phyloP scores from a whole-genome alignment of 2,113 vertebrate genomes.

The Arvicanthis niloticus region DNA sequence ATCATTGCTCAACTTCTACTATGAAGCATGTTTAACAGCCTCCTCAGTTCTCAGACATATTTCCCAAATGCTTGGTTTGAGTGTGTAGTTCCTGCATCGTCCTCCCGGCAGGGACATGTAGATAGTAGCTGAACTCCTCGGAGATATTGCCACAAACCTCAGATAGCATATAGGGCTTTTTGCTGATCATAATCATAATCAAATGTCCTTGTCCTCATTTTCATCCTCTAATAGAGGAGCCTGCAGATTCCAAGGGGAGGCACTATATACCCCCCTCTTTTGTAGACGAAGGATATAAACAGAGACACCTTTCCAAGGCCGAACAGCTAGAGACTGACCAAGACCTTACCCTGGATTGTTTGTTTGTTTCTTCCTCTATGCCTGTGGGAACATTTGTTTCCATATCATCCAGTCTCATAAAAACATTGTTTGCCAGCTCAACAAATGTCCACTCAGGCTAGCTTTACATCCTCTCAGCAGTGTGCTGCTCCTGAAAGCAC shows the following conservation, averaged over 20 bases:
- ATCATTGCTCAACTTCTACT: not conserved
- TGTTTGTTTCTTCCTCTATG: not conserved
- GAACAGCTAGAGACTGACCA: conserved; percentile 14
- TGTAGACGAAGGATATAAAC: not conserved
- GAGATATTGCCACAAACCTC: not conserved
- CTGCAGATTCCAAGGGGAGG: not conserved
- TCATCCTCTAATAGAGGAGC: not conserved
- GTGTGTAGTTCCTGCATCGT: not conserved
- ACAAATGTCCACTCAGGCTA: conserved; percentile 42
- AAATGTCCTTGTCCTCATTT: not conserved
- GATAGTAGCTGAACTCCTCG: conserved; percentile 3
- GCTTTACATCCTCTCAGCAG: not conserved
- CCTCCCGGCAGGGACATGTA: not conserved
- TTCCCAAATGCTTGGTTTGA: conserved; percentile 41
- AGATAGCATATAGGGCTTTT: not conserved
- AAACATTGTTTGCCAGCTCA: conserved; percentile 48
- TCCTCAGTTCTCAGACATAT: conserved; percentile 36
- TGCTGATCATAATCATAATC: not conserved
- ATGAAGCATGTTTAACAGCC: not conserved
- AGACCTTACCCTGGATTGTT: not conserved
- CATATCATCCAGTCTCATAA: not conserved
- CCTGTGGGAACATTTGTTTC: conserved; percentile 25
- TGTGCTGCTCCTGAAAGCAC: not conserved
- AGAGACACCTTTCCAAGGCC: not conserved
- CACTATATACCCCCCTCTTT: not conserved